phyloP scores from a whole-genome alignment of 2,797 vertebrate genomes.

The Zalophus californianus region DNA sequence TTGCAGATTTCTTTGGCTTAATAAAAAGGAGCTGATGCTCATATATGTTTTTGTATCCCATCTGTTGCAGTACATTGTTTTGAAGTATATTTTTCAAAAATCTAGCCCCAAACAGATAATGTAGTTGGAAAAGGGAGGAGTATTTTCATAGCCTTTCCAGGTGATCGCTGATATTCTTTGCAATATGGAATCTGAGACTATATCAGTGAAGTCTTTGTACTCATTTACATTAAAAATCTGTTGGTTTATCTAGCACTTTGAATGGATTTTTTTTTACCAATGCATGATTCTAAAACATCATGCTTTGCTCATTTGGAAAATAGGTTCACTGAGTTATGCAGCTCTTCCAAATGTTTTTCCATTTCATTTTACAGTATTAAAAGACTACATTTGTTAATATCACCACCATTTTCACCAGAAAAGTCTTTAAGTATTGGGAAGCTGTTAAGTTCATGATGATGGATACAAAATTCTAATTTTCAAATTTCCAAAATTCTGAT shows the following conservation, averaged over 20 bases:
- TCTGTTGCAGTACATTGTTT: slow-evolving; percentile 28
- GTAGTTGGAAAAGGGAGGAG: neutral
- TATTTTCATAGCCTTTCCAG: slow-evolving; percentile 46
- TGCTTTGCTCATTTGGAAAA: slow-evolving; percentile 57
- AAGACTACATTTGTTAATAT: slow-evolving; percentile 51
- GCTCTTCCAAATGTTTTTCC: slow-evolving; percentile 41
- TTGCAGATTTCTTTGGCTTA: slow-evolving; percentile 26
- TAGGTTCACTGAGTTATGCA: neutral
- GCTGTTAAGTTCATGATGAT: neutral
- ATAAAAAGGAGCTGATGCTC: slow-evolving; percentile 22
- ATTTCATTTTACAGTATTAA: slow-evolving; percentile 44
- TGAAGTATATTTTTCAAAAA: neutral
- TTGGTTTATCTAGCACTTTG: neutral
- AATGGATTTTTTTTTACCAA: neutral
- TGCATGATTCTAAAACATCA: neutral
- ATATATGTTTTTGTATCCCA: neutral
- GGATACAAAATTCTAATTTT: slow-evolving; percentile 25
- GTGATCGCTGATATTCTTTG: slow-evolving; percentile 1
- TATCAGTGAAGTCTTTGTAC: slow-evolving; percentile 16
- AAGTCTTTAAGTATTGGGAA: slow-evolving; percentile 50
- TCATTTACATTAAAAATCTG: slow-evolving; percentile 42
- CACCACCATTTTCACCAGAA: neutral
- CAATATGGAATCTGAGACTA: slow-evolving; percentile 14
- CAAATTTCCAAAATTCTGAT: slow-evolving; percentile 5
- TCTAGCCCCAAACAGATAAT: neutral